Evolutionary conservation across 2,888 invertebrate species (phyloP).

Genomic region (Gibbula magus): DNA sequence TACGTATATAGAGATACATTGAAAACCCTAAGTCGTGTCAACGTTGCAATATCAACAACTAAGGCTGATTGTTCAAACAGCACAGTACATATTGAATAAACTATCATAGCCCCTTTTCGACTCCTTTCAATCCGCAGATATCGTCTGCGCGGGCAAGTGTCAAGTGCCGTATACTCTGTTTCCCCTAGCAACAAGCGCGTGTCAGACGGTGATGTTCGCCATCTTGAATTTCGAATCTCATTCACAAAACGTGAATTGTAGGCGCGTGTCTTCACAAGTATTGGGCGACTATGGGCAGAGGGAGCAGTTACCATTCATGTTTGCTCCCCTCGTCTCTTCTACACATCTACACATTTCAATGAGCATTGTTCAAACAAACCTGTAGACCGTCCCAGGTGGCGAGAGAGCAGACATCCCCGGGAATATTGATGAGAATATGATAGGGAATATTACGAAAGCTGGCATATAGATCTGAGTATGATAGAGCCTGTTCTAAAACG

Average conservation of each 20-base stretch:
- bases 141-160: conserved; percentile 12
- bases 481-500: neutral
- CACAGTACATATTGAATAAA: neutral
- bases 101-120: conserved; percentile 1
- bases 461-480: neutral
- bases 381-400: neutral
- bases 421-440: conserved; percentile 12
- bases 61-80: neutral
- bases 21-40: too few relatives aligned
- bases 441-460: neutral
- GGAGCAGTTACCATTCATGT: neutral
- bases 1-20: too few relatives aligned
- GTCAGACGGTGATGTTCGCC: conserved; percentile 15
- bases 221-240: conserved; percentile 16
- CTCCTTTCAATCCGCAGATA: neutral
- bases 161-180: neutral
- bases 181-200: conserved; percentile 12
- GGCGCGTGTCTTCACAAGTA: neutral
- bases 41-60: too few relatives aligned
- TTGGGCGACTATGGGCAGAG: neutral
- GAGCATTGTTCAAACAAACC: conserved; percentile 10
- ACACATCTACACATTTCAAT: conserved; percentile 1
- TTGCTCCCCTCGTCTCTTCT: neutral
- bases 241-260: neutral
- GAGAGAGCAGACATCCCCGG: neutral